phyloP scores from a whole-genome alignment of 2,797 vertebrate species.

The Sebastiscus albofasciatus region DNA sequence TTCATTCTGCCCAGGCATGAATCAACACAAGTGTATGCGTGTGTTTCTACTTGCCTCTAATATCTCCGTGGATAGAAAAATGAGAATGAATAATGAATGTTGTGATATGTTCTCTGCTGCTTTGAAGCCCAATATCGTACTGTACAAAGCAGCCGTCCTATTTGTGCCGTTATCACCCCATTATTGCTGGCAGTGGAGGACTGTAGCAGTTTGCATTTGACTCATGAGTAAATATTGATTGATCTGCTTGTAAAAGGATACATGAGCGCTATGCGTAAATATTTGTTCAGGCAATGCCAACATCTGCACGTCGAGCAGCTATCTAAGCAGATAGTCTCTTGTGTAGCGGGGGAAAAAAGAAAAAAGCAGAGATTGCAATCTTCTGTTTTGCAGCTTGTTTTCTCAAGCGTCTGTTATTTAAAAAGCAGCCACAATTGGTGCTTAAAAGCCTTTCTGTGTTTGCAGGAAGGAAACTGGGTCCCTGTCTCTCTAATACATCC shows the following conservation, averaged over 20 bases:
- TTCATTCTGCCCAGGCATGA: conserved; percentile 38
- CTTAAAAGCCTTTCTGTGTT: conserved; percentile 68
- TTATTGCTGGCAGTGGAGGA: conserved; percentile 60
- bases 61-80: conserved; percentile 24
- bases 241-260: conserved; percentile 76
- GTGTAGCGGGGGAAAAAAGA: neutral
- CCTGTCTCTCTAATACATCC: conserved; percentile 30
- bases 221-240: conserved; percentile 81
- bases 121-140: conserved; percentile 48
- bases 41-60: conserved; percentile 28
- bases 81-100: conserved; percentile 55
- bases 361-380: conserved; percentile 8
- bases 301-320: conserved; percentile 54
- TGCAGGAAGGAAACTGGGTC: conserved; percentile 30
- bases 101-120: conserved; percentile 29
- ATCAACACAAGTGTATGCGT: conserved; percentile 32
- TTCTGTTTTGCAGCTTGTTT: conserved; percentile 42
- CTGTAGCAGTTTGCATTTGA: conserved; percentile 74
- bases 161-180: conserved; percentile 49
- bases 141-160: conserved; percentile 23
- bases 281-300: conserved; percentile 66
- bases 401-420: conserved; percentile 23
- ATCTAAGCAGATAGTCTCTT: conserved; percentile 44
- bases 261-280: conserved; percentile 71
- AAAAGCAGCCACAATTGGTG: conserved; percentile 12